Evolutionary conservation across 2,888 invertebrate species (phyloP).

Genomic region (Merodon equestris): DNA sequence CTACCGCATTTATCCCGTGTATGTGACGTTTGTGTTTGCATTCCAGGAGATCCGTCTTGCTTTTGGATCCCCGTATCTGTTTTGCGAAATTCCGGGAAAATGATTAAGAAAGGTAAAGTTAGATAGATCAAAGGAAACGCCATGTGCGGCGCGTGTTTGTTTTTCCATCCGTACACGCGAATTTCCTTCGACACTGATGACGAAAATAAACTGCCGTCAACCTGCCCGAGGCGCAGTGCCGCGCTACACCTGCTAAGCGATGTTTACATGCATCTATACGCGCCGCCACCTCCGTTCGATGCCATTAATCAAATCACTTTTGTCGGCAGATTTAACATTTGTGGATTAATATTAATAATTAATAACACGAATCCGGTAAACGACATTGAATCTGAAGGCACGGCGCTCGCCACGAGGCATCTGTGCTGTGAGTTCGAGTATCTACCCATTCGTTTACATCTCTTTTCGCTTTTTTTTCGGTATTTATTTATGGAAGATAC

Average conservation of each 20-base stretch:
- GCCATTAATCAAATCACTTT: conserved; percentile 57
- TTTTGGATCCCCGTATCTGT: neutral
- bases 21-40: conserved; percentile 55
- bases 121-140: too few relatives aligned
- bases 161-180: neutral
- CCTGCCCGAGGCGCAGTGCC: neutral
- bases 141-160: too few relatives aligned
- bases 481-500: conserved; percentile 55
- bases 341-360: conserved; percentile 59
- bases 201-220: conserved; percentile 28
- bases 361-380: conserved; percentile 51
- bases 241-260: conserved; percentile 57
- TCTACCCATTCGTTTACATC: neutral
- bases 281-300: conserved; percentile 54
- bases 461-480: neutral
- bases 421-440: conserved; percentile 10
- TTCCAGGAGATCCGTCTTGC: neutral
- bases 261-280: conserved; percentile 59
- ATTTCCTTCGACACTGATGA: conserved; percentile 42
- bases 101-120: too few relatives aligned
- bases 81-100: too few relatives aligned
- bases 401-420: neutral
- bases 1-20: conserved; percentile 61
- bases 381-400: conserved; percentile 41
- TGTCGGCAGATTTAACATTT: conserved; percentile 52